Conservation (phyloP, 2,888 invertebrate genomes). For the Melanostoma mellinum region DNA sequence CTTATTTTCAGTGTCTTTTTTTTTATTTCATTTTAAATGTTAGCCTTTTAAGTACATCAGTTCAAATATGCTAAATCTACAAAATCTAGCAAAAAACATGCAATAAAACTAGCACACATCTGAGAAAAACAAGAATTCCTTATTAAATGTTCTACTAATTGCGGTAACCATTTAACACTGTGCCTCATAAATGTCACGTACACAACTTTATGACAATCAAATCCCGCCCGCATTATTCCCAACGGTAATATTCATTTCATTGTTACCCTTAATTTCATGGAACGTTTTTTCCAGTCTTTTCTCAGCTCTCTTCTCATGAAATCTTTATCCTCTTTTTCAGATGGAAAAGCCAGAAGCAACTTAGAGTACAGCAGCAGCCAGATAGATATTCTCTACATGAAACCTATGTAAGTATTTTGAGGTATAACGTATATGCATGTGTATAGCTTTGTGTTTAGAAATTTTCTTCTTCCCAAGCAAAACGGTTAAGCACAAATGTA, state of each 20-base stretch:
- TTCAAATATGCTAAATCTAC: neutral
- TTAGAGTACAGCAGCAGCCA: neutral
- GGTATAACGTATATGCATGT: neutral
- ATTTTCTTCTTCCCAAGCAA: conserved; percentile 4
- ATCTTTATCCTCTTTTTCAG: conserved; percentile 53
- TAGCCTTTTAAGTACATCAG: too few relatives aligned
- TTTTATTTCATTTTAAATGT: too few relatives aligned
- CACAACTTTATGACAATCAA: conserved; percentile 72
- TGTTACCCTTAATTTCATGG: conserved; percentile 41
- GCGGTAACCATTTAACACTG: conserved; percentile 64
- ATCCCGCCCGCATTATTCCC: conserved; percentile 66
- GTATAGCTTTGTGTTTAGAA: neutral
- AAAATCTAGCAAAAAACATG: conserved; percentile 17
- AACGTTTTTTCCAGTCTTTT: conserved; percentile 13
- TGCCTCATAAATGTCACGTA: conserved; percentile 72
- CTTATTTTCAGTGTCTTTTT: too few relatives aligned
- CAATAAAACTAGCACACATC: conserved; percentile 28
- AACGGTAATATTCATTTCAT: conserved; percentile 57
- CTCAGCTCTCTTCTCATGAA: conserved; percentile 30
- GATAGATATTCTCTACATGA: neutral
- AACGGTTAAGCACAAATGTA: conserved; percentile 61
- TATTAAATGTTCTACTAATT: conserved; percentile 68
- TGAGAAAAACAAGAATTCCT: conserved; percentile 52
- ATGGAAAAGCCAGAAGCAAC: conserved; percentile 26
- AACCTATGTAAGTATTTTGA: conserved; percentile 5